Conservation (phyloP, 2,113 vertebrate species). For the Girardinichthys multiradiatus region DNA sequence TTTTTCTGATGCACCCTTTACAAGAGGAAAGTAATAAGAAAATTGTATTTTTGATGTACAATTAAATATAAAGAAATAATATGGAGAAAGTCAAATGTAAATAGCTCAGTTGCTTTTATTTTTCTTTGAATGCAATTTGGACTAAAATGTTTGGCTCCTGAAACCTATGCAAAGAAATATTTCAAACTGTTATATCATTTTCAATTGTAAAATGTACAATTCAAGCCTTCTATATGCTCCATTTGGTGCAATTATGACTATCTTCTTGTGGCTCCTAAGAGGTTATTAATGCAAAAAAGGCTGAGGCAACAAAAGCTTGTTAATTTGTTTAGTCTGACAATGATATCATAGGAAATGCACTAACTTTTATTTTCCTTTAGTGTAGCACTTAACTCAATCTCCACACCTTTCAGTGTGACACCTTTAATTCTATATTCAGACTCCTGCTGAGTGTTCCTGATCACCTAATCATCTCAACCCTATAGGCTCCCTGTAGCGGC, state of each 20-base stretch:
- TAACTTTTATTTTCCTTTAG: not conserved
- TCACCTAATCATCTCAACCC: not conserved
- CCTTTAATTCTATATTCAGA: not conserved
- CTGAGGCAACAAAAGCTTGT: too few relatives aligned
- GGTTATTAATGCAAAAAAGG: too few relatives aligned
- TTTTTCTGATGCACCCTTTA: conserved; percentile 24
- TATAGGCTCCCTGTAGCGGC: not conserved
- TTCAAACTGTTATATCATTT: conserved; percentile 66
- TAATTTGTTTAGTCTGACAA: too few relatives aligned
- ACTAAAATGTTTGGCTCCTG: too few relatives aligned
- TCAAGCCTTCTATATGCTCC: conserved; percentile 14
- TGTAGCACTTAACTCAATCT: conserved; percentile 3
- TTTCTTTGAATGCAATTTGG: too few relatives aligned
- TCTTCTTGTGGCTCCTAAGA: conserved; percentile 17
- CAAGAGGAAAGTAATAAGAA: conserved; percentile 1
- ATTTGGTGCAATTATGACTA: conserved; percentile 13
- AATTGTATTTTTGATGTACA: not conserved
- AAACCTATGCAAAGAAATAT: too few relatives aligned
- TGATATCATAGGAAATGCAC: conserved; percentile 11
- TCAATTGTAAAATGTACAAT: conserved; percentile 68
- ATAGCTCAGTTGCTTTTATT: too few relatives aligned
- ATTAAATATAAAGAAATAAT: not conserved
- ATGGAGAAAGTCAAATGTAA: not conserved
- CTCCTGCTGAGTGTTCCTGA: not conserved
- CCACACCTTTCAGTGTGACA: conserved; percentile 17